These are phyloP conservation scores for Acronicta psi DNA, from an alignment of 2,888 invertebrate species.

Conservation along the genomic window DNA sequence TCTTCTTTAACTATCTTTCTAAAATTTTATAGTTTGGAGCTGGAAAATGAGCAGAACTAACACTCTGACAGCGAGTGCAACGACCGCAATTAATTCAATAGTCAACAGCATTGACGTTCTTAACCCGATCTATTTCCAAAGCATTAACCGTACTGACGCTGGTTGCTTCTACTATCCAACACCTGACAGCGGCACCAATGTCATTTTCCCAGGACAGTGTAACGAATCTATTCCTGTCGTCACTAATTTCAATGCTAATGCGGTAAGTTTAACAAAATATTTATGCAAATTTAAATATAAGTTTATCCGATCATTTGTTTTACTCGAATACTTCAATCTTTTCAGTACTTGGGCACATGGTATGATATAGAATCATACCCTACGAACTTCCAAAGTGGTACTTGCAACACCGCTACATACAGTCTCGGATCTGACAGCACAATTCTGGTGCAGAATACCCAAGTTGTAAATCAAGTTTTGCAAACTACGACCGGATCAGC, in stretches of 20 bases:
- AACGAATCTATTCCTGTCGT: constrained; percentile 65
- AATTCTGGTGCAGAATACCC: constrained; percentile 73
- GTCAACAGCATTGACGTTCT: constrained; percentile 63
- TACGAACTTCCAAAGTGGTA: constrained; percentile 74
- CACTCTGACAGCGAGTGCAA: constrained; percentile 56
- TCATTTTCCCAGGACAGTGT: constrained; percentile 73
- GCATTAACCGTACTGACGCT: constrained; percentile 60
- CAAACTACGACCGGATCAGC: constrained; percentile 72
- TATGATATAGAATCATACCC: constrained; percentile 79
- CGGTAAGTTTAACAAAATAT: constrained; percentile 59
- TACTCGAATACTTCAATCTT: not conserved
- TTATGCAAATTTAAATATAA: no score
- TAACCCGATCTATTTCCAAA: constrained; percentile 66
- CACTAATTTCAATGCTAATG: constrained; percentile 62
- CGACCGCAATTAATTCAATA: constrained; percentile 61
- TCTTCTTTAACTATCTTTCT: not conserved
- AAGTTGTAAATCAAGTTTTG: constrained; percentile 70
- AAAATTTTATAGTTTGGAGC: constrained; percentile 70
- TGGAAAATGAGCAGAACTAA: constrained; percentile 77
- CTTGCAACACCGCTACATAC: constrained; percentile 74
- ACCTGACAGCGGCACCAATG: constrained; percentile 51
- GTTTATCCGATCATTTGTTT: no score
- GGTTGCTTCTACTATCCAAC: constrained; percentile 74
- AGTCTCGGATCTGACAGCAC: constrained; percentile 55
- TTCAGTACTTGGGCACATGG: constrained; percentile 76